Evolutionary conservation across 2,113 vertebrate genomes (phyloP).

Genomic region (Phocoena sinus): DNA sequence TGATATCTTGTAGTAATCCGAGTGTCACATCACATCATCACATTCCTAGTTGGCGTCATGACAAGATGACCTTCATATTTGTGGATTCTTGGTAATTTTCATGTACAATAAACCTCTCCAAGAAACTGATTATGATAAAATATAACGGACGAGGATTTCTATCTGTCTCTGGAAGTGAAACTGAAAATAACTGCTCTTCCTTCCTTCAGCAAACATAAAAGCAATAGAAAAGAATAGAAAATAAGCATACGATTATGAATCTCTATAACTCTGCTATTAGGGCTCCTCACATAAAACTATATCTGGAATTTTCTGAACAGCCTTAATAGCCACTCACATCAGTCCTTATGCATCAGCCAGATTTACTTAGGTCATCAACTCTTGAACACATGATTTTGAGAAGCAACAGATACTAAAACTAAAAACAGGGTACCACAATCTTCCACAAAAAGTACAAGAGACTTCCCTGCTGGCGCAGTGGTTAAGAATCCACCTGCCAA

Average conservation of each 20-base stretch:
- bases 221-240: not conserved
- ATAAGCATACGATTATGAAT: not conserved
- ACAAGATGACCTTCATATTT: not conserved
- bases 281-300: not conserved
- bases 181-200: not conserved
- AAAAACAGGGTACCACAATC: not conserved
- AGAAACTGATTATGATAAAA: not conserved
- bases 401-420: not conserved
- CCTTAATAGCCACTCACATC: not conserved
- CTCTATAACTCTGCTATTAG: not conserved
- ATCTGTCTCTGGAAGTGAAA: not conserved
- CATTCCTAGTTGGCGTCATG: not conserved
- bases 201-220: not conserved
- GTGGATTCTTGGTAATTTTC: not conserved
- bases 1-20: not conserved
- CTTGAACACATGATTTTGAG: not conserved
- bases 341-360: not conserved
- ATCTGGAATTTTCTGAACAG: not conserved
- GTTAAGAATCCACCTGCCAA: no score
- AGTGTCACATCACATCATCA: not conserved
- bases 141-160: not conserved
- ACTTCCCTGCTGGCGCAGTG: no score
- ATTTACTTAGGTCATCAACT: not conserved
- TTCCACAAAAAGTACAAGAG: not conserved
- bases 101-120: not conserved